Conservation (phyloP, 2,113 vertebrate genomes). For the Brachyhypopomus gauderio region DNA sequence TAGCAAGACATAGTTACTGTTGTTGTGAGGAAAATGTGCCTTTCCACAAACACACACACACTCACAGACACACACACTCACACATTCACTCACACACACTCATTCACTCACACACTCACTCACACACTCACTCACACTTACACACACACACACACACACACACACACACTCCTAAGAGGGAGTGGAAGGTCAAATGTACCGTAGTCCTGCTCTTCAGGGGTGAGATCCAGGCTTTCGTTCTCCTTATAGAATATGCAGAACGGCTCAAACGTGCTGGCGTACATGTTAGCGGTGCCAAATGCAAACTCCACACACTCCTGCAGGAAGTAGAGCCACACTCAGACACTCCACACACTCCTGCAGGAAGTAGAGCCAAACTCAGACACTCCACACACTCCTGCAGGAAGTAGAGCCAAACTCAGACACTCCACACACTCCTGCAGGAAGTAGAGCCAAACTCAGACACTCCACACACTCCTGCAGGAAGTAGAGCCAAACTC, state of each 20-base stretch:
- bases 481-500: too few species aligned
- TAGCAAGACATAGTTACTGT: neutral
- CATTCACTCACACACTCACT: constrained; percentile 21
- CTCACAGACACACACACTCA: constrained; percentile 20
- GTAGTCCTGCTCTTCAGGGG: constrained; percentile 71
- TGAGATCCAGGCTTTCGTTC: constrained; percentile 81
- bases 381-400: too few species aligned
- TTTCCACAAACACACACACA: neutral
- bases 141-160: constrained; percentile 1
- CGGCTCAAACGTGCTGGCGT: constrained; percentile 76
- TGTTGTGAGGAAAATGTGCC: neutral
- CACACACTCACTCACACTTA: neutral
- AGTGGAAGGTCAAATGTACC: constrained; percentile 64
- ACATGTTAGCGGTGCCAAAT: constrained; percentile 76
- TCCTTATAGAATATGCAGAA: constrained; percentile 79
- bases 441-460: too few species aligned
- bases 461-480: too few species aligned
- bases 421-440: too few species aligned
- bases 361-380: too few species aligned
- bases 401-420: too few species aligned
- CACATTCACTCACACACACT: neutral
- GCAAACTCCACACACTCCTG: constrained; percentile 77
- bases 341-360: neutral
- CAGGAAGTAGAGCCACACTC: too few species aligned
- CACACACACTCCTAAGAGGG: neutral